Percentiles rank a stretch among this genome's conserved stretches.
These are phyloP conservation scores for Entosphenus tridentatus DNA, from an alignment of 2,113 vertebrate species.

Conservation along the genomic window DNA sequence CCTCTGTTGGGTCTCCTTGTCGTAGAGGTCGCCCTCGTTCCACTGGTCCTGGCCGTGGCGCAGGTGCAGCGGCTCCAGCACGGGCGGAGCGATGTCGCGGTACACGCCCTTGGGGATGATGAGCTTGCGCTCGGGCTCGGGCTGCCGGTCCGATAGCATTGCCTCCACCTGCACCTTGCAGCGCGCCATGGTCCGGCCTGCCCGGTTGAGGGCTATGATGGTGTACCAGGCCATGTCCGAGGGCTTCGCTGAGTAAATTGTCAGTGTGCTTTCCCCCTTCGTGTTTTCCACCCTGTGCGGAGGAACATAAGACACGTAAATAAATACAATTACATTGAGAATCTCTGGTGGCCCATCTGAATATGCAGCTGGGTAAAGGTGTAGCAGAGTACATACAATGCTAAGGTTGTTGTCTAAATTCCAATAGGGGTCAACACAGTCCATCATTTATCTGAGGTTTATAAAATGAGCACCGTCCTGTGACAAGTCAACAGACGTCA, in stretches of 20 bases:
- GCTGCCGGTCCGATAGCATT: slow-evolving; percentile 33
- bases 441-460: too few species aligned
- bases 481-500: too few species aligned
- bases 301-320: background rate
- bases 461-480: too few species aligned
- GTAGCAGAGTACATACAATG: too few species aligned
- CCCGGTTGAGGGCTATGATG: slow-evolving; percentile 89
- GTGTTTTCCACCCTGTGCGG: slow-evolving; percentile 61
- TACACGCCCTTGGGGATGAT: slow-evolving; percentile 83
- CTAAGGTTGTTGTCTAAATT: too few species aligned
- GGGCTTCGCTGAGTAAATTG: slow-evolving; percentile 46
- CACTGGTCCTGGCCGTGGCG: slow-evolving; percentile 91
- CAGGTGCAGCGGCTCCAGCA: slow-evolving; percentile 72
- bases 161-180: slow-evolving; percentile 80
- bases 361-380: too few species aligned
- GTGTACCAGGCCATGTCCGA: slow-evolving; percentile 94
- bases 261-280: slow-evolving; percentile 67
- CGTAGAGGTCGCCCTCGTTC: slow-evolving; percentile 91
- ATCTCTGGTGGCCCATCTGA: too few species aligned
- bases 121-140: slow-evolving; percentile 56
- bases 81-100: slow-evolving; percentile 81
- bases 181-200: slow-evolving; percentile 74
- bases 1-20: slow-evolving; percentile 91
- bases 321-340: too few species aligned
- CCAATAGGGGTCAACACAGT: too few species aligned